Percentiles rank a stretch among this genome's conserved stretches.
These are phyloP conservation scores for Lycaon pictus DNA, from an alignment of 2,113 vertebrate genomes.

Conservation along the genomic window DNA sequence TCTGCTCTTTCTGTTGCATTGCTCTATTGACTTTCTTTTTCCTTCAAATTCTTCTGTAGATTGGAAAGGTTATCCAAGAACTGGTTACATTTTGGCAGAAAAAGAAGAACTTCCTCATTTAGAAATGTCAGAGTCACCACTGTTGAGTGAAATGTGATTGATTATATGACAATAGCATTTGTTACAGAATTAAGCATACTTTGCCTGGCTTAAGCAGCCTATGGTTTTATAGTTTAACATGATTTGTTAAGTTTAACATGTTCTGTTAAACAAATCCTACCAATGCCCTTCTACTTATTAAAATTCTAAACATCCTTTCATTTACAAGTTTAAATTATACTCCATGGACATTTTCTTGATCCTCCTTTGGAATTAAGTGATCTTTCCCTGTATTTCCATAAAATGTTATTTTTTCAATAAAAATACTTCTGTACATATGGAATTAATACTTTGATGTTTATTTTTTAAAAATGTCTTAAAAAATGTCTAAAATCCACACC, in stretches of 20 bases:
- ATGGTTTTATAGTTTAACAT: conserved; percentile 34
- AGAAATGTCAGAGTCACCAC: conserved; percentile 44
- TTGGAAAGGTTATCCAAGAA: conserved; percentile 45
- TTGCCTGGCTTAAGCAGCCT: neutral
- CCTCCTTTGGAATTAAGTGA: neutral
- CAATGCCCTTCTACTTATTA: neutral
- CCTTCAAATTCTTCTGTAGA: neutral
- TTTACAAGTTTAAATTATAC: neutral
- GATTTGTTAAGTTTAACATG: conserved; percentile 22
- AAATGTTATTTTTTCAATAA: neutral
- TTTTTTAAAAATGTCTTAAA: neutral
- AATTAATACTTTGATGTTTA: neutral
- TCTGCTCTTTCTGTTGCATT: neutral
- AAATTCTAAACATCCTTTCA: conserved; percentile 32
- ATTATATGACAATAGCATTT: conserved; percentile 34
- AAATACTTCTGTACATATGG: neutral
- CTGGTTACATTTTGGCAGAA: neutral
- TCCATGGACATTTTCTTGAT: neutral
- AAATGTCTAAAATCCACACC: neutral
- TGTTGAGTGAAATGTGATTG: conserved; percentile 13
- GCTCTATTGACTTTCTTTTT: neutral
- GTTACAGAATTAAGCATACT: conserved; percentile 21
- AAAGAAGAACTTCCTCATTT: conserved; percentile 31
- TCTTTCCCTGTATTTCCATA: neutral
- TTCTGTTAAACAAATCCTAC: neutral